phyloP scores from a whole-genome alignment of 2,888 invertebrate genomes.

The Pyrrhia umbra region DNA sequence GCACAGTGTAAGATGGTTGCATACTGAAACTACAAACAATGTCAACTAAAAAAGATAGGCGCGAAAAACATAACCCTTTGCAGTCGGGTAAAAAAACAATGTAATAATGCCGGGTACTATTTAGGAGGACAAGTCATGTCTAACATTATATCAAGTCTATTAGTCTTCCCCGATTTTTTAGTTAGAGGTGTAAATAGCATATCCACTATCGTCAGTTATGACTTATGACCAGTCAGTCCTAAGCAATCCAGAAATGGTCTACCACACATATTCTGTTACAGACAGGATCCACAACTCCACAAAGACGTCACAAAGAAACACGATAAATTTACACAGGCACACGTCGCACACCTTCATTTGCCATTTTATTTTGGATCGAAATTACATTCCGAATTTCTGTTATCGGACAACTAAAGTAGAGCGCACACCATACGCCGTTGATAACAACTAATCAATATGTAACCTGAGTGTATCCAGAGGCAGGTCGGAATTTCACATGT shows the following conservation, averaged over 20 bases:
- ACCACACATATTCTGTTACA: constrained; percentile 21
- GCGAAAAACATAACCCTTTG: too few relatives aligned
- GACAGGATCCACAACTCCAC: constrained; percentile 4
- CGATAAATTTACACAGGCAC: not conserved
- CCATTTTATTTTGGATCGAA: constrained; percentile 44
- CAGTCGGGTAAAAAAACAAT: too few relatives aligned
- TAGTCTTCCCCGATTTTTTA: too few relatives aligned
- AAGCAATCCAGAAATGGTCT: not conserved
- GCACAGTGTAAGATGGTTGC: not conserved
- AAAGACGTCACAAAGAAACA: constrained; percentile 19
- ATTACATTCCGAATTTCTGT: constrained; percentile 45
- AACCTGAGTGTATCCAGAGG: constrained; percentile 29
- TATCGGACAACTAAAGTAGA: constrained; percentile 64
- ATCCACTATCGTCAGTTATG: too few relatives aligned
- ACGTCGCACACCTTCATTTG: constrained; percentile 10
- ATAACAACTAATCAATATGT: constrained; percentile 60
- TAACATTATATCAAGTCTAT: too few relatives aligned
- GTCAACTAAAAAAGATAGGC: too few relatives aligned
- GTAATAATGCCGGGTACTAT: too few relatives aligned
- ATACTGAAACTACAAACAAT: too few relatives aligned
- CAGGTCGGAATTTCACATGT: constrained; percentile 9
- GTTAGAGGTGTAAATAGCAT: too few relatives aligned
- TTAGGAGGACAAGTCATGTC: too few relatives aligned
- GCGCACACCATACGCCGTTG: constrained; percentile 48
- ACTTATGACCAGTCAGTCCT: too few relatives aligned